A percentile compares a stretch with the other conserved stretches of the same genome.
Evolutionary conservation across 2,113 vertebrate genomes (phyloP).

Genomic region (Nanorana parkeri): DNA sequence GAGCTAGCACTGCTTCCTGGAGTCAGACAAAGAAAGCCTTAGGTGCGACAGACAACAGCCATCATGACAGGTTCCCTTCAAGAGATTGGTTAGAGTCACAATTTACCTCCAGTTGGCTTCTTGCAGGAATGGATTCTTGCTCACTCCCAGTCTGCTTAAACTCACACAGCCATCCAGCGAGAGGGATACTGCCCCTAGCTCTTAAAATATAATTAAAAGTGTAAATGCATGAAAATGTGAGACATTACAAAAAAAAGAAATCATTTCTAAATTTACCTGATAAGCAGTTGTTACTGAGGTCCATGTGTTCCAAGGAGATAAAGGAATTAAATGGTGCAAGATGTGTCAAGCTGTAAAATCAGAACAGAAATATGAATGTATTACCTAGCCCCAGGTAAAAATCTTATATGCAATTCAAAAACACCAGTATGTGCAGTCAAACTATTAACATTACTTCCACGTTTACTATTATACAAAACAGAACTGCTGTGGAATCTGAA

Average conservation of each 20-base stretch:
- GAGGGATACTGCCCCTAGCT: slow-evolving; percentile 71
- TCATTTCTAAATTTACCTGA: slow-evolving; percentile 76
- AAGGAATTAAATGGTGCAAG: slow-evolving; percentile 80
- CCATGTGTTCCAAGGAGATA: slow-evolving; percentile 81
- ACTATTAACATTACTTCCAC: no score
- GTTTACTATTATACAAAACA: no score
- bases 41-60: no score
- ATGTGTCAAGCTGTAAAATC: slow-evolving; percentile 79
- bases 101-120: slow-evolving; percentile 87
- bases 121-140: slow-evolving; percentile 86
- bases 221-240: neutral
- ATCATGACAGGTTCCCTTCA: no score
- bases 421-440: no score
- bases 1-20: no score
- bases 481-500: no score
- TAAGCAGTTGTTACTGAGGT: slow-evolving; percentile 88
- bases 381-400: neutral
- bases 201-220: slow-evolving; percentile 64
- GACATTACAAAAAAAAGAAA: neutral
- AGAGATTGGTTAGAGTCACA: no score
- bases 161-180: slow-evolving; percentile 76
- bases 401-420: neutral
- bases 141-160: slow-evolving; percentile 77
- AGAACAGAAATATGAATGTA: slow-evolving; percentile 24
- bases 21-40: no score